These are phyloP conservation scores for Strongylocentrotus purpuratus DNA, from an alignment of 35 echinoderm and acorn worm species.

Conservation along the genomic window DNA sequence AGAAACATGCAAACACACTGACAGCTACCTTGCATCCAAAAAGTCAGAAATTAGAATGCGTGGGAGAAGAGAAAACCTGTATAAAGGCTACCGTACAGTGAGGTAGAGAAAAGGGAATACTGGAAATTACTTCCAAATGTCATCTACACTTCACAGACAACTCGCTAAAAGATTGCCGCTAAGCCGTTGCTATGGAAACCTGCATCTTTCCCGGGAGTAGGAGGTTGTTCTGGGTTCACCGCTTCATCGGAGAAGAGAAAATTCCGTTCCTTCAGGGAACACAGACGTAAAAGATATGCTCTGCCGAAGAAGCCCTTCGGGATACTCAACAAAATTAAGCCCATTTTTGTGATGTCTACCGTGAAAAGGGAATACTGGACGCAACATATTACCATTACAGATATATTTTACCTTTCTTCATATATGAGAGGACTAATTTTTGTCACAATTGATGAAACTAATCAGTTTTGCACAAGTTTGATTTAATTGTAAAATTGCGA, in stretches of 20 bases:
- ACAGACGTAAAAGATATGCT: conserved; percentile 1
- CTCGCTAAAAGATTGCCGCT: conserved; percentile 40
- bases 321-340: conserved; percentile 3
- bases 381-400: background rate
- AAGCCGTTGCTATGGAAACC: conserved; percentile 33
- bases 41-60: background rate
- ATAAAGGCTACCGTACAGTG: background rate
- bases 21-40: background rate
- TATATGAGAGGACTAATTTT: background rate
- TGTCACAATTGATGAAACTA: background rate
- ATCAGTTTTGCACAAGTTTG: background rate
- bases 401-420: background rate
- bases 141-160: conserved; percentile 29
- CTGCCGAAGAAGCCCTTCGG: background rate
- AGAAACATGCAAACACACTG: background rate
- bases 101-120: background rate
- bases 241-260: background rate
- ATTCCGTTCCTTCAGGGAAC: background rate
- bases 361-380: background rate
- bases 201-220: background rate
- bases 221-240: background rate
- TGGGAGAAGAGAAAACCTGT: background rate
- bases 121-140: conserved; percentile 25
- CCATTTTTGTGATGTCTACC: background rate
- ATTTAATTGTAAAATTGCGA: background rate